These are phyloP conservation scores for Platyrinchus mystaceus DNA, from an alignment of 2,797 vertebrate genomes.

Conservation along the genomic window DNA sequence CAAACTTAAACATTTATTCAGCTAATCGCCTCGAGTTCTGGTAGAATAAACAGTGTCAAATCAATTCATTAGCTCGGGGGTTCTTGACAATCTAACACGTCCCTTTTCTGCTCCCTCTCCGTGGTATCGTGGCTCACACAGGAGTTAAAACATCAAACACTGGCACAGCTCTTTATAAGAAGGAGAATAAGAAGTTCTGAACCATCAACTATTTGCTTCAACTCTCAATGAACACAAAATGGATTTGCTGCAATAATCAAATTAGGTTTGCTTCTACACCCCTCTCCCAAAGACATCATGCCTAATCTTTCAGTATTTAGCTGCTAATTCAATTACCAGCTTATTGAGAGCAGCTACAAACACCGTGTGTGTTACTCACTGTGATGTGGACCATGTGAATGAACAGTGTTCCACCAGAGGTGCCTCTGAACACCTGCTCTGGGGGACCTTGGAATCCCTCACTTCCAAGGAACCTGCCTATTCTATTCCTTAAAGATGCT, in stretches of 20 bases:
- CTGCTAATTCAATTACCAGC: background rate
- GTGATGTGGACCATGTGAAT: background rate
- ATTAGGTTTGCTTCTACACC: background rate
- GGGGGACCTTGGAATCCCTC: background rate
- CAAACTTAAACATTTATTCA: constrained; percentile 33
- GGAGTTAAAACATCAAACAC: background rate
- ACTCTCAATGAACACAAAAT: background rate
- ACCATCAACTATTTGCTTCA: background rate
- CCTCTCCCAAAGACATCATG: background rate
- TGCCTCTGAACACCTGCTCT: background rate
- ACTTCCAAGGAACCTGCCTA: background rate
- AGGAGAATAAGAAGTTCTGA: background rate
- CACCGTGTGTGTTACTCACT: background rate
- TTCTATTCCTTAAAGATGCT: background rate
- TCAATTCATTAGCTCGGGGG: background rate
- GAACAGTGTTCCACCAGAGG: background rate
- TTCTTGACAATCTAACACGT: background rate
- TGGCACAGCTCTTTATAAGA: background rate
- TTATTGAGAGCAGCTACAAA: background rate
- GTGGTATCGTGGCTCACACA: background rate
- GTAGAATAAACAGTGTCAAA: constrained; percentile 33
- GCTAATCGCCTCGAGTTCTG: background rate
- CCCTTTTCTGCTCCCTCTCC: background rate
- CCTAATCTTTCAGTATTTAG: background rate
- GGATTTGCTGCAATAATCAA: background rate